Conservation (phyloP, 2,113 vertebrate species). For the Brachyistius frenatus region DNA sequence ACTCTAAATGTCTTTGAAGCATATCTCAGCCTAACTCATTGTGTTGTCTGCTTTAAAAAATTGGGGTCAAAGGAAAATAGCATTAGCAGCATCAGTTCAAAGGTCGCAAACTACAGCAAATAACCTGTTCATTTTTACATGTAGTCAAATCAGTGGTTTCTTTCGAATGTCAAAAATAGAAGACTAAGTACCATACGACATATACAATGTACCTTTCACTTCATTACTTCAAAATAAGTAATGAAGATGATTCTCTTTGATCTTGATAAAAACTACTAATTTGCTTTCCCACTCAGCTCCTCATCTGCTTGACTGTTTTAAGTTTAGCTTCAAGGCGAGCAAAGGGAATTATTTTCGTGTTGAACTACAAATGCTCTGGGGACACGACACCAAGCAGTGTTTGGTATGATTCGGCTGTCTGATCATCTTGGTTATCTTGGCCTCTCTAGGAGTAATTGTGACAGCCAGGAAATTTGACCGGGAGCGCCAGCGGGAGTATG, state of each 20-base stretch:
- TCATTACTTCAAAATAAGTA: neutral
- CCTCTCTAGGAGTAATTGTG: conserved; percentile 85
- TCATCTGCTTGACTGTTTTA: conserved; percentile 16
- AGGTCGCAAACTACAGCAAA: neutral
- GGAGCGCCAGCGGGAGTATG: conserved; percentile 90
- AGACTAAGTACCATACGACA: too few relatives aligned
- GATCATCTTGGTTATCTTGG: conserved; percentile 31
- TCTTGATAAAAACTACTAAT: conserved; percentile 20
- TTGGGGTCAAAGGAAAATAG: too few relatives aligned
- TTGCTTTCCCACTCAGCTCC: neutral
- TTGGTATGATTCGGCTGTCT: conserved; percentile 16
- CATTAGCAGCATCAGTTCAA: too few relatives aligned
- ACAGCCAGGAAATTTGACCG: conserved; percentile 90
- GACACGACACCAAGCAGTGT: neutral
- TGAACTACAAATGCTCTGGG: conserved; percentile 30
- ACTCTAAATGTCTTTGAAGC: neutral
- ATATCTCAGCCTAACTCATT: neutral
- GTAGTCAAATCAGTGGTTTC: neutral
- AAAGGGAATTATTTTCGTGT: conserved; percentile 26
- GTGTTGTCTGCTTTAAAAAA: neutral
- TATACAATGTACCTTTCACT: too few relatives aligned
- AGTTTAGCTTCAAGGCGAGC: conserved; percentile 36
- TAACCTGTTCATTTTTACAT: neutral
- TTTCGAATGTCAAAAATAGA: neutral
- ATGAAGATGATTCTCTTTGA: conserved; percentile 5